Evolutionary conservation across 2,797 vertebrate species (phyloP), one percentile per base, ranked within the genome.

Genomic region (Ptychadena robeensis): DNA sequence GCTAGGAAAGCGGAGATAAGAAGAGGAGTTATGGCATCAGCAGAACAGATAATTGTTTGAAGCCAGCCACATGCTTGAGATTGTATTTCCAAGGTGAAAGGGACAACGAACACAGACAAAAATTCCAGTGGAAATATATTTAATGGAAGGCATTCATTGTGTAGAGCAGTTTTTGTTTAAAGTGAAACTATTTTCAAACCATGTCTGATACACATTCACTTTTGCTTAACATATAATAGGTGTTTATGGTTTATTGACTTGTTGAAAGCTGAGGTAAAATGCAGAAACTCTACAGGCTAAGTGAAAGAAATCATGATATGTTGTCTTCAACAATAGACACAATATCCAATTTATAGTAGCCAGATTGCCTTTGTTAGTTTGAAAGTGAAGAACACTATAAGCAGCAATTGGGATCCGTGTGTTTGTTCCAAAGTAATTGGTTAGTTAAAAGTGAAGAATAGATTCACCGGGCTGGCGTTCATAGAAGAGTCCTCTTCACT

Each of bases 1-100:
- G 64, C 37, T 77, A 40, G 37, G 63, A 18, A 53, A 66, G 12
- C 5, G 18, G 27, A 66, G 63, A 48, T 53, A 67, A 78, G 75
- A 73, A 32, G 59, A 61, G 27, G 38, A 44, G 69, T 44, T 48
- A 28, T 38, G 38, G 69, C 63, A 53, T 78, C 64, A 78, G 75
- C 38, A 78, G 38, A 31, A 30, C 25, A 67, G 27, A 53, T 48
- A 44, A 77, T 44, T 31, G 37, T 77, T 30, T 44, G 30, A 40
- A 65, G 12, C 7, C 22, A 70, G 32, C 37, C 9, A 37, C 35
- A 70, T 14, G 69, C 69, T 71, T 18, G 38, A 44, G 69, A 72
- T 27, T 48, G 25, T 25, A 72, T 25, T 72, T 28, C 40, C 34
- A 72, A 72, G 37, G 69, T n/a, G 37, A 72, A 44, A 72, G 25